phyloP scores from a whole-genome alignment of 1,140 invertebrate genomes.

The Phocides pigmalion region DNA sequence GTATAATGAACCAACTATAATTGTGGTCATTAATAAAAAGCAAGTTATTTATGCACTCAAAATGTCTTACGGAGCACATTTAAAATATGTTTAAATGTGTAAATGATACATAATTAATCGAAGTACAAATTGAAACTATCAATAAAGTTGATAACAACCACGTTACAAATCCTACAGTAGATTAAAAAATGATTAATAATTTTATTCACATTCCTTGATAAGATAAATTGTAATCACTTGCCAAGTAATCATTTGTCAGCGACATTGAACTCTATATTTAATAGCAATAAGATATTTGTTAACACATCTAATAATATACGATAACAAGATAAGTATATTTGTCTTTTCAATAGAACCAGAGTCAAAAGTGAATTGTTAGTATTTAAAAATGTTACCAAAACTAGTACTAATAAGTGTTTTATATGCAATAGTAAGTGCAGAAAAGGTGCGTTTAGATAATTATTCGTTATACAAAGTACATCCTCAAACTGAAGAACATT shows the following conservation, averaged over 20 bases:
- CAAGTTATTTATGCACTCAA: too few species aligned
- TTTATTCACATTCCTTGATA: constrained; percentile 15
- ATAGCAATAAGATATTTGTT: background rate
- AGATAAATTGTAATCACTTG: constrained; percentile 18
- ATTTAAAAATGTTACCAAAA: constrained; percentile 41
- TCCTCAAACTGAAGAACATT: constrained; percentile 54
- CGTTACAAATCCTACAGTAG: background rate
- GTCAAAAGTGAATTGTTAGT: constrained; percentile 1
- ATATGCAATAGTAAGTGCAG: constrained; percentile 33
- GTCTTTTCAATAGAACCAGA: constrained; percentile 1
- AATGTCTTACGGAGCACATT: too few species aligned
- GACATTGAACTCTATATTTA: background rate
- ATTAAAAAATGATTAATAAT: background rate
- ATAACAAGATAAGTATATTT: background rate
- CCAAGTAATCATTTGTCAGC: background rate
- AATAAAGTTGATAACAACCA: constrained; percentile 4
- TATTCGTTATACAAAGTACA: constrained; percentile 63
- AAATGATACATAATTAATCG: too few species aligned
- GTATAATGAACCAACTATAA: too few species aligned
- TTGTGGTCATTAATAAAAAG: too few species aligned
- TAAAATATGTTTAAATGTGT: too few species aligned
- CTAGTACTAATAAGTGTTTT: constrained; percentile 42
- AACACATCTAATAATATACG: background rate
- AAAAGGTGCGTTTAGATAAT: constrained; percentile 63
- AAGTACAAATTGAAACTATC: background rate